phyloP scores from a whole-genome alignment of 1,140 invertebrate species.

The Apolygus lucorum region DNA sequence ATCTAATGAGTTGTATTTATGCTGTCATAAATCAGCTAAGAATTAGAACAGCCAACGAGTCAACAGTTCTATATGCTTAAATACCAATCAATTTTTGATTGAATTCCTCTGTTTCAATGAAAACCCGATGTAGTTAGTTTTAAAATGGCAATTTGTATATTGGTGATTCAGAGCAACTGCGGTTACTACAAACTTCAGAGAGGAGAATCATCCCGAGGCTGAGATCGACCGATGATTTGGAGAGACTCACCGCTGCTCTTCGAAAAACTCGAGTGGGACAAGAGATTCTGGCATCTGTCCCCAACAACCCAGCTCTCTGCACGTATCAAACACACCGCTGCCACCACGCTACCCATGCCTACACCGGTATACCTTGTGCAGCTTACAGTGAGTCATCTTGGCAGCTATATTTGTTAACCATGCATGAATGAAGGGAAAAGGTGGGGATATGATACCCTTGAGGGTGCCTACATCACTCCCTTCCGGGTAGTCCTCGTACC shows the following conservation, averaged over 20 bases:
- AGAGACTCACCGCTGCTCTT: slow-evolving; percentile 48
- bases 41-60: too few species aligned
- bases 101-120: too few species aligned
- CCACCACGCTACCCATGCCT: slow-evolving; percentile 80
- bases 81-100: too few species aligned
- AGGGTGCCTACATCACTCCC: too few species aligned
- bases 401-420: background rate
- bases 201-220: slow-evolving; percentile 41
- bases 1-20: too few species aligned
- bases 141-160: too few species aligned
- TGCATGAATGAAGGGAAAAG: background rate
- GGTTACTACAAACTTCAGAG: slow-evolving; percentile 59
- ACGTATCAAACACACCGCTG: slow-evolving; percentile 76
- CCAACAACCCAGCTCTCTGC: slow-evolving; percentile 56
- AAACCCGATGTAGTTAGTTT: too few species aligned
- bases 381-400: slow-evolving; percentile 73
- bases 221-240: slow-evolving; percentile 48
- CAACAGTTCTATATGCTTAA: too few species aligned
- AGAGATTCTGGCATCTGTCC: slow-evolving; percentile 36
- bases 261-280: slow-evolving; percentile 35
- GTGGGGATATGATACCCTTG: too few species aligned
- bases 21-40: too few species aligned
- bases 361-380: slow-evolving; percentile 76
- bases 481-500: too few species aligned
- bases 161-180: slow-evolving; percentile 64